Base-by-base conservation (phyloP, 2,797 vertebrate genomes). In the Hafferia zeledoni region DNA sequence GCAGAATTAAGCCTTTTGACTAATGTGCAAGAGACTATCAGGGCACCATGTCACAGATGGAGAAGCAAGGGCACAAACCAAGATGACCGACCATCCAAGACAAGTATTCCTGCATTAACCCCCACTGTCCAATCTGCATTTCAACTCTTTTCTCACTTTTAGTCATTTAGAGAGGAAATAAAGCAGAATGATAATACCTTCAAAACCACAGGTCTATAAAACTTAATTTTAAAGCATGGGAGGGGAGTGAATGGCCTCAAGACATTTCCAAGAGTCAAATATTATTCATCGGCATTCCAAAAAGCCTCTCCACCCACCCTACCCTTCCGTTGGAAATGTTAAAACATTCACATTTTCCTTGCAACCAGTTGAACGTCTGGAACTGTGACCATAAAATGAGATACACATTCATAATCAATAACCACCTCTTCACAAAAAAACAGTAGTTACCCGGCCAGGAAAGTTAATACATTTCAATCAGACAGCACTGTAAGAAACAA, bases 331-430 rank as follows among this genome's bases (percentile, higher is more conserved):
- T 82, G 87, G 89, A 95, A 96, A 92, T 74, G 55, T 79, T 90
- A 84, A 93, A 94, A 95, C 92, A 96, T 90, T 92, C 89, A 89
- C 53, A 46, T 57, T 77, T 94, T 83, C 94, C 96, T 84, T 88
- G 53, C 82, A 97, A 93, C 37, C 75, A 87, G 71, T 17, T 87
- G 20, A 78, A 94, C 78, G 47, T 74, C 95, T 94, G 82, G 72
- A 92, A 92, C 55, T 33, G 47, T 75, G 63, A 86, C 44, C 31
- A 67, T 90, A 95, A 94, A 61, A 25, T 50, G 77, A 22, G 68
- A 50, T 23, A 77, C 49, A 70, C 37, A 74, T 63, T 87, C 33
- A 81, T 39, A 50, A 22, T 17, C 39, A 83, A 46, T 44, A 89
- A 76, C 31, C 16, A 72, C 14, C 18, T 74, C 37, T 17, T 61